Percentiles rank a stretch among this genome's conserved stretches.
Evolutionary conservation across 2,113 vertebrate species (phyloP).

Genomic region (Enhydra lutris): DNA sequence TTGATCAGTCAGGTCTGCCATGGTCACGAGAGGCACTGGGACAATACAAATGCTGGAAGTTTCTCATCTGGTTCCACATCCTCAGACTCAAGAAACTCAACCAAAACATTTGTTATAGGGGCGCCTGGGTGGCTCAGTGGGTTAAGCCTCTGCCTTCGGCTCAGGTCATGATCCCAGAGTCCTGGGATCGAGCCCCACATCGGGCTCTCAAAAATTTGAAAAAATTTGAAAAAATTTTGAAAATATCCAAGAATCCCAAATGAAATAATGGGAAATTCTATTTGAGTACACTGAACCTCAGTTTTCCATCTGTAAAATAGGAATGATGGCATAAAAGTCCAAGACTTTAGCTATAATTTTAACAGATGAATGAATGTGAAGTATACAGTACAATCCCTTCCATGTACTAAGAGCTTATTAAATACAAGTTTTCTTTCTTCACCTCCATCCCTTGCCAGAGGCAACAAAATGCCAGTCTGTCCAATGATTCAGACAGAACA

Average conservation of each 20-base stretch:
- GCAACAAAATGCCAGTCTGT: neutral
- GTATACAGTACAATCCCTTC: neutral
- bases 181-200: no score
- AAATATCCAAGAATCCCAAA: neutral
- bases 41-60: neutral
- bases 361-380: neutral
- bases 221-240: no score
- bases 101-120: neutral
- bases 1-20: rapidly evolving
- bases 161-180: no score
- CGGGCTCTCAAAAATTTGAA: no score
- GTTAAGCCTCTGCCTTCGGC: no score
- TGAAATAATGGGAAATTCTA: neutral
- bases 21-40: rapidly evolving
- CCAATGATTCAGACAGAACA: neutral
- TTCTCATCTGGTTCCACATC: neutral
- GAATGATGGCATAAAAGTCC: neutral
- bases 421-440: neutral
- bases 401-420: neutral
- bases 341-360: neutral
- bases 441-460: neutral
- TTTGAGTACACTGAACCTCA: neutral
- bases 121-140: no score
- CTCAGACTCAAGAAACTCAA: neutral
- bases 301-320: neutral